Percentiles rank a stretch among this genome's conserved stretches.
Conservation (phyloP, 1,140 invertebrate genomes). For the Aphelenchoides besseyi region DNA sequence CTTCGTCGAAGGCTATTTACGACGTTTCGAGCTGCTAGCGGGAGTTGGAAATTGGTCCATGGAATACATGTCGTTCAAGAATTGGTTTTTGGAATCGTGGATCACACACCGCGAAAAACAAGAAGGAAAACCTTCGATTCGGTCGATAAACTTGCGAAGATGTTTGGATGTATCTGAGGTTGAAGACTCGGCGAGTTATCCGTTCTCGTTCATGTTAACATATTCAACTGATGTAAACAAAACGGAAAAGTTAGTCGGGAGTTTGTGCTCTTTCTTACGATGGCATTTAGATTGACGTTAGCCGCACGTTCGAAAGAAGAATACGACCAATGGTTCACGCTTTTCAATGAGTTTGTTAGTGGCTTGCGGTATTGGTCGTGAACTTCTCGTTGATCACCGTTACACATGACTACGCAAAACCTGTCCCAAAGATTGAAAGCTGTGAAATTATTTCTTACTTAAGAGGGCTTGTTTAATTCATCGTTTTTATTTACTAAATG, state of each 20-base stretch:
- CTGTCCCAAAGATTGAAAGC: not conserved
- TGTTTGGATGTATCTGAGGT: not conserved
- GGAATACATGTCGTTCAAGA: conserved; percentile 11
- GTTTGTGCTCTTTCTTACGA: not conserved
- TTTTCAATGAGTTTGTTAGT: not conserved
- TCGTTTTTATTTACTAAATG: too few relatives aligned
- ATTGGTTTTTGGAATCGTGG: conserved; percentile 11
- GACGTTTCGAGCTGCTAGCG: conserved; percentile 13
- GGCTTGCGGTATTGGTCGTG: conserved; percentile 8
- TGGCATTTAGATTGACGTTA: not conserved
- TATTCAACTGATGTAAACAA: not conserved
- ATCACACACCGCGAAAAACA: not conserved
- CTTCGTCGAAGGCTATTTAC: not conserved
- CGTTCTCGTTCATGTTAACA: not conserved
- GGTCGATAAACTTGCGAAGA: not conserved
- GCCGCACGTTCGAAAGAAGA: conserved; percentile 10
- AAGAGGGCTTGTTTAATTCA: too few relatives aligned
- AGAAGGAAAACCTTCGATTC: conserved; percentile 3
- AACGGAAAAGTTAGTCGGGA: not conserved
- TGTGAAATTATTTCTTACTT: not conserved
- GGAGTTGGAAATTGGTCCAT: conserved; percentile 18
- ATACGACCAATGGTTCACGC: not conserved
- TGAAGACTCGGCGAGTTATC: conserved; percentile 1
- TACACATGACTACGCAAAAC: not conserved
- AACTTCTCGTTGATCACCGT: not conserved